Base-by-base conservation (phyloP, 2,797 vertebrate species). In the Galaxias olidus region DNA sequence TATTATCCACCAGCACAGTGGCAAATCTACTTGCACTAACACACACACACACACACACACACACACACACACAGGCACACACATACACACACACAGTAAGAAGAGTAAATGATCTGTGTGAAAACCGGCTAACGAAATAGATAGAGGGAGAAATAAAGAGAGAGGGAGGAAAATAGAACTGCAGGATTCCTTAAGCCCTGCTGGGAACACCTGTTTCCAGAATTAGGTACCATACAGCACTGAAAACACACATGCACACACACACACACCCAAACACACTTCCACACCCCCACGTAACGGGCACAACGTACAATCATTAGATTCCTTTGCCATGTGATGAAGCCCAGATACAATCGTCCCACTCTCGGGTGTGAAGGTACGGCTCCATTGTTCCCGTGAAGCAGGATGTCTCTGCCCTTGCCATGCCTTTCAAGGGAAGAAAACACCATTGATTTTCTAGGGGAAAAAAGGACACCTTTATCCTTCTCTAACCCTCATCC, bases 1-100 rank as follows among this genome's bases (percentile, higher is more conserved):
- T 51, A 8, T 51, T 51, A 7, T 51, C 8, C 15, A 18, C 18
- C n/a, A 10, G 15, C 11, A 15, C 51, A 18, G 6, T 9, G 13
- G 15, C 48, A 13, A 13, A 50, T 50, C 8, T 10, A 49, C 52
- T 17, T 44, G 55, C 17, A 56, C 52, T 54, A 57, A 56, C 41
- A 58, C 45, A 67, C 53, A 59, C 61, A 50, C 13, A n/a, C 9
- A 50, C 48, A 50, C n/a, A 14, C 48, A 50, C 48, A 53, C 51
- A 53, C 51, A 53, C 17, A 52, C 50, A 15, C 1, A 52, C 4
- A 19, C 50, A 15, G 4, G 19, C 51, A 53, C 51, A 52, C 50
- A 52, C 14, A 14, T 8, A 52, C 50, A 52, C 50, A 52, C 17
- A 52, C 50, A 52, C 50, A 30, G 30, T 30, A 6, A 6, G 30